phyloP scores from a whole-genome alignment of 2,888 invertebrate species.

The Iselma pallidipennis region DNA sequence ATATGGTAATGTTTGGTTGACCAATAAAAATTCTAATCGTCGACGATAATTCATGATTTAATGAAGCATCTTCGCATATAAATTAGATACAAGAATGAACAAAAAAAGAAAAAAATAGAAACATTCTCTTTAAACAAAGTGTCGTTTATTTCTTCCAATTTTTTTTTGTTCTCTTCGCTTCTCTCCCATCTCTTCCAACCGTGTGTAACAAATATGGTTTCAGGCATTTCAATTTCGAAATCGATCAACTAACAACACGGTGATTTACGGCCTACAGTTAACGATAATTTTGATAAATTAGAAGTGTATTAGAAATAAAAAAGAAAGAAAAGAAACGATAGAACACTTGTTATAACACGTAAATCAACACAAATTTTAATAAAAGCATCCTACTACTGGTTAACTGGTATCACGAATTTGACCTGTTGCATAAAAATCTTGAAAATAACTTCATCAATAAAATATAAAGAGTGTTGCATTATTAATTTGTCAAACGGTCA shows the following conservation, averaged over 20 bases:
- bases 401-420: slow-evolving; percentile 17
- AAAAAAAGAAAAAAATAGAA: slow-evolving; percentile 18
- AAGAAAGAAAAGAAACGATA: no score
- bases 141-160: background rate
- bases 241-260: background rate
- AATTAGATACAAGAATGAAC: no score
- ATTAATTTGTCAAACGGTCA: no score
- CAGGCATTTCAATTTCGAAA: no score
- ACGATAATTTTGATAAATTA: background rate
- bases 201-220: no score
- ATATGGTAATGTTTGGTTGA: slow-evolving; percentile 21
- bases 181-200: no score
- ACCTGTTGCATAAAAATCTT: slow-evolving; percentile 15
- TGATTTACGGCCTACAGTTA: background rate
- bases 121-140: slow-evolving; percentile 8
- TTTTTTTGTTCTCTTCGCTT: no score
- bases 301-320: background rate
- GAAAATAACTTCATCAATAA: slow-evolving; percentile 13
- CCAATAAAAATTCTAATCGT: slow-evolving; percentile 23
- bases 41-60: slow-evolving; percentile 18
- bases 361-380: slow-evolving; percentile 10
- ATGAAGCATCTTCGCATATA: slow-evolving; percentile 16
- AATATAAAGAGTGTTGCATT: no score
- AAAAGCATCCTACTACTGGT: slow-evolving; percentile 13
- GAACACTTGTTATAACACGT: background rate